These are phyloP conservation scores for Acronicta leporina DNA, from an alignment of 2,888 invertebrate genomes.

Conservation along the genomic window DNA sequence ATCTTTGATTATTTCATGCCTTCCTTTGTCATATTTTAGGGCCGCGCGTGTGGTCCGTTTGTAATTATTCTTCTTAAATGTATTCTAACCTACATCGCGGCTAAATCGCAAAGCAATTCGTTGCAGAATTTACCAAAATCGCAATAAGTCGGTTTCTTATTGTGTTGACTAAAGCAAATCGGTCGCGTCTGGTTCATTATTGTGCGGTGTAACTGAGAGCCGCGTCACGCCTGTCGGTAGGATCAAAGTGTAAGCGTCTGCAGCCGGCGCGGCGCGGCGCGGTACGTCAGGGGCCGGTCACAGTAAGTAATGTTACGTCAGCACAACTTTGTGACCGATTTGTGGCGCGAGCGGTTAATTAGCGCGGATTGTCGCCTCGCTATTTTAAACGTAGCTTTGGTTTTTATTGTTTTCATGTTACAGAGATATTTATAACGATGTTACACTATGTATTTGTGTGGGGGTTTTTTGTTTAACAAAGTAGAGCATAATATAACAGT, in stretches of 20 bases:
- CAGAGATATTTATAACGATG: too few relatives aligned
- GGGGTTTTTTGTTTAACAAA: too few relatives aligned
- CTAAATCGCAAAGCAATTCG: not conserved
- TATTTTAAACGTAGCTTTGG: not conserved
- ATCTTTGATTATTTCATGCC: not conserved
- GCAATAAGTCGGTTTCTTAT: constrained; percentile 13
- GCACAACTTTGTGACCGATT: not conserved
- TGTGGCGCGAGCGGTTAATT: constrained; percentile 3
- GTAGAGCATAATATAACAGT: too few relatives aligned
- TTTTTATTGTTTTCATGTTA: not conserved
- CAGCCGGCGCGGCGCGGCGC: not conserved
- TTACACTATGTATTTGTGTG: too few relatives aligned
- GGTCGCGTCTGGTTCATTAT: constrained; percentile 28
- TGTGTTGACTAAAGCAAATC: constrained; percentile 24
- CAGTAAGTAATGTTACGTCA: constrained; percentile 17
- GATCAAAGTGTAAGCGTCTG: constrained; percentile 34
- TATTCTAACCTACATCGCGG: constrained; percentile 1
- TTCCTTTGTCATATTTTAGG: not conserved
- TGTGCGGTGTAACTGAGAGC: constrained; percentile 31
- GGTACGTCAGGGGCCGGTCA: constrained; percentile 18
- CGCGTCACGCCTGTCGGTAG: constrained; percentile 37
- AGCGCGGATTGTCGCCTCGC: not conserved
- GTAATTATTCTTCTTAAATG: not conserved
- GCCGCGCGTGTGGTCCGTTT: not conserved
- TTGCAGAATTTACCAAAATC: constrained; percentile 5